phyloP scores from a whole-genome alignment of 2,797 vertebrate species.

The Manis javanica region DNA sequence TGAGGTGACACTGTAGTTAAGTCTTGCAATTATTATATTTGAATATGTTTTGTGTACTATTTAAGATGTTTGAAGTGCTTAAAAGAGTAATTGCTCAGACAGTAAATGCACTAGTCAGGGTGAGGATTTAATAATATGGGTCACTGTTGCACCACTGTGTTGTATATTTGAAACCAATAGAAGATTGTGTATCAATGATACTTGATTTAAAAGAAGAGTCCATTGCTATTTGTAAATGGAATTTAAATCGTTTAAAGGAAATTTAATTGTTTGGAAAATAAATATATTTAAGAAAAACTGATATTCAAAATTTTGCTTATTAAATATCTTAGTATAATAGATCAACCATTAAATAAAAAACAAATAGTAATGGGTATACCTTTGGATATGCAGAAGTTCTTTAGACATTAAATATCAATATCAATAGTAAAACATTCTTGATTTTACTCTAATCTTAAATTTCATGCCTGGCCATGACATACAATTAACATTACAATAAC shows the following conservation, averaged over 20 bases:
- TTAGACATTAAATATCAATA: slow-evolving; percentile 12
- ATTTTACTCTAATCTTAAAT: not conserved
- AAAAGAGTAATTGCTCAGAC: not conserved
- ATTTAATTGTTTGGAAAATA: not conserved
- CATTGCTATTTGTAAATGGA: not conserved
- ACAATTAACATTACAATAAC: not conserved
- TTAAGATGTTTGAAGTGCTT: not conserved
- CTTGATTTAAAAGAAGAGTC: not conserved
- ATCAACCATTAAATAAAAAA: not conserved
- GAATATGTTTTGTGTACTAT: not conserved
- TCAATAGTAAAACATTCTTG: not conserved
- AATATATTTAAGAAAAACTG: slow-evolving; percentile 9
- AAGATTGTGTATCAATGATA: too few species aligned
- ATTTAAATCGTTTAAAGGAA: not conserved
- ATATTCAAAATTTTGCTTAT: not conserved
- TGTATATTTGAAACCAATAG: too few species aligned
- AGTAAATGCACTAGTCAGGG: too few species aligned
- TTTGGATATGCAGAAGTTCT: not conserved
- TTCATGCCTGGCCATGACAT: not conserved
- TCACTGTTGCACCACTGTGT: too few species aligned
- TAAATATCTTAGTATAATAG: not conserved
- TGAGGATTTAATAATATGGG: too few species aligned
- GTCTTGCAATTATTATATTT: not conserved
- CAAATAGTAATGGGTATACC: not conserved
- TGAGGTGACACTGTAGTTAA: not conserved